These are phyloP conservation scores for Malurus melanocephalus DNA, from an alignment of 2,113 vertebrate species.

Conservation along the genomic window DNA sequence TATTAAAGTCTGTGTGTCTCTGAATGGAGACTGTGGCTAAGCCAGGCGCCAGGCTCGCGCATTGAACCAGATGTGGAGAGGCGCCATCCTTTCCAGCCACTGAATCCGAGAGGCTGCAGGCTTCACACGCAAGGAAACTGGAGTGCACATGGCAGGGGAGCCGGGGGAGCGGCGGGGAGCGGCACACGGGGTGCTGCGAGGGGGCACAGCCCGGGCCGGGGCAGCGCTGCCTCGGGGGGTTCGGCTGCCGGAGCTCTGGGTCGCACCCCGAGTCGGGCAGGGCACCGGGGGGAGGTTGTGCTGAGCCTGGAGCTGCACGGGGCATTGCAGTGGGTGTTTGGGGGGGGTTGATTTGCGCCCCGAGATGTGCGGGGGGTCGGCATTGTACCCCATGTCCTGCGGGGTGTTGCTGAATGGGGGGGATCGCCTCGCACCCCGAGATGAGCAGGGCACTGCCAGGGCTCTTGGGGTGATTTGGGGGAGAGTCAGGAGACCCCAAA, in stretches of 20 bases:
- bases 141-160: slow-evolving; percentile 73
- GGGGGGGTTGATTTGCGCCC: neutral
- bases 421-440: neutral
- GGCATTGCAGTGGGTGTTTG: accelerated
- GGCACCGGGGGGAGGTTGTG: accelerated
- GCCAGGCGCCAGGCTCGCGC: slow-evolving; percentile 80
- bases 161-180: slow-evolving; percentile 40
- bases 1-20: slow-evolving; percentile 76
- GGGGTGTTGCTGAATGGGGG: accelerated
- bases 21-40: slow-evolving; percentile 77
- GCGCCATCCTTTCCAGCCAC: slow-evolving; percentile 77
- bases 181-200: neutral
- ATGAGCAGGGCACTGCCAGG: neutral
- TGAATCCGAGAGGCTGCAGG: slow-evolving; percentile 57
- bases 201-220: neutral
- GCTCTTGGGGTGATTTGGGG: neutral
- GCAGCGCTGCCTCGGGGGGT: neutral
- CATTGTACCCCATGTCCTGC: neutral
- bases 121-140: slow-evolving; percentile 79
- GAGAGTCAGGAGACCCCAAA: neutral
- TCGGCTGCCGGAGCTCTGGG: neutral
- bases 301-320: neutral
- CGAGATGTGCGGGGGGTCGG: accelerated
- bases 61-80: slow-evolving; percentile 83
- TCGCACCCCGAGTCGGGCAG: accelerated